Evolutionary conservation across 2,888 invertebrate genomes (phyloP).

Genomic region (Drosophila mimica): DNA sequence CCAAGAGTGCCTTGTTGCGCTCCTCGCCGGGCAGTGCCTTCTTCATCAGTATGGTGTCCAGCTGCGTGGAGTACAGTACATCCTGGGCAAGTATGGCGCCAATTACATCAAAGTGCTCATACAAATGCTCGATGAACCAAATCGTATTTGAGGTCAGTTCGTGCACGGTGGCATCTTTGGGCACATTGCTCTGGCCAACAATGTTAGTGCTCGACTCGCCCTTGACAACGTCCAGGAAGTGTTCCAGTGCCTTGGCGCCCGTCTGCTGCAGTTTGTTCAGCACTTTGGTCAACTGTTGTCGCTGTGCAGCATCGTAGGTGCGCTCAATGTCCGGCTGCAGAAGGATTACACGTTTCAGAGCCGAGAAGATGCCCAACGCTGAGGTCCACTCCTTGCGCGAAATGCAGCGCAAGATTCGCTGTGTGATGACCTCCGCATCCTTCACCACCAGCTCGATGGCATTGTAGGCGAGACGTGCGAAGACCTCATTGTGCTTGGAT

Average conservation of each 20-base stretch:
- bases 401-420: conserved; percentile 91
- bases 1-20: conserved; percentile 89
- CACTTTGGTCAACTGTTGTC: conserved; percentile 90
- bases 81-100: conserved; percentile 88
- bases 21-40: conserved; percentile 85
- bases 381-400: conserved; percentile 92
- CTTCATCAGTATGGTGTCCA: conserved; percentile 86
- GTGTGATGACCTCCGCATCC: conserved; percentile 94
- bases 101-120: conserved; percentile 91
- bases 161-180: conserved; percentile 99
- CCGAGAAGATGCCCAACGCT: conserved; percentile 92
- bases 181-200: conserved; percentile 86
- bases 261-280: conserved; percentile 91
- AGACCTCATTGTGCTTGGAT: conserved; percentile 92
- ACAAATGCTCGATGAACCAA: conserved; percentile 94
- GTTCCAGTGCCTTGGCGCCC: conserved; percentile 95
- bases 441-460: conserved; percentile 93
- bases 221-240: conserved; percentile 95
- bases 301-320: conserved; percentile 89
- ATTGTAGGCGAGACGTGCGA: conserved; percentile 92
- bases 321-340: conserved; percentile 93
- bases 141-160: conserved; percentile 97
- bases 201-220: conserved; percentile 91
- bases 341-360: conserved; percentile 90
- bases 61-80: conserved; percentile 86